Evolutionary conservation across 2,113 vertebrate genomes (phyloP).

Genomic region (Vicugna pacos): DNA sequence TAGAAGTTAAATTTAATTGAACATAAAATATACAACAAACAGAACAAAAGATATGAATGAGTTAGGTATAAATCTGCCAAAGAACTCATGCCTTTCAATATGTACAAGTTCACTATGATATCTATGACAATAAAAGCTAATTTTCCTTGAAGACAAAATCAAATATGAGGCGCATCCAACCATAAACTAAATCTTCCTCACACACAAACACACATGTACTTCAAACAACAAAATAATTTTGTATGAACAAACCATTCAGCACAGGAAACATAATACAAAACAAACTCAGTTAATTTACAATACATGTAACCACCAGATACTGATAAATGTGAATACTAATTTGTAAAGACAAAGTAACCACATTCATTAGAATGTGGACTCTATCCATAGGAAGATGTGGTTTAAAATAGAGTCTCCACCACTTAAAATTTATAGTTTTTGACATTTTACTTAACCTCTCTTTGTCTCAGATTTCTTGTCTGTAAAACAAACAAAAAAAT

Average conservation of each 20-base stretch:
- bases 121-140: not conserved
- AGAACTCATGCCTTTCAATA: not conserved
- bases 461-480: not conserved
- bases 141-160: slow-evolving; percentile 11
- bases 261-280: not conserved
- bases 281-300: not conserved
- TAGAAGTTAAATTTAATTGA: slow-evolving; percentile 18
- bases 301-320: not conserved
- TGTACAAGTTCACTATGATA: not conserved
- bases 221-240: not conserved
- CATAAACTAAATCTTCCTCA: not conserved
- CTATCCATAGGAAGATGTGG: not conserved
- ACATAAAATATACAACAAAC: not conserved
- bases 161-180: not conserved
- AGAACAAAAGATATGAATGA: slow-evolving; percentile 22
- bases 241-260: not conserved
- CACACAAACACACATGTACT: not conserved
- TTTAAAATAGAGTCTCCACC: not conserved
- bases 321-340: not conserved
- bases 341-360: not conserved
- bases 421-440: slow-evolving; percentile 8
- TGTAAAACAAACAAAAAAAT: not conserved
- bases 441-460: not conserved
- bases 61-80: not conserved
- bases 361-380: not conserved